Evolutionary conservation across 1,140 invertebrate genomes (phyloP), one percentile per base, ranked within the genome.

Genomic region (Druon quercuslanigerum): DNA sequence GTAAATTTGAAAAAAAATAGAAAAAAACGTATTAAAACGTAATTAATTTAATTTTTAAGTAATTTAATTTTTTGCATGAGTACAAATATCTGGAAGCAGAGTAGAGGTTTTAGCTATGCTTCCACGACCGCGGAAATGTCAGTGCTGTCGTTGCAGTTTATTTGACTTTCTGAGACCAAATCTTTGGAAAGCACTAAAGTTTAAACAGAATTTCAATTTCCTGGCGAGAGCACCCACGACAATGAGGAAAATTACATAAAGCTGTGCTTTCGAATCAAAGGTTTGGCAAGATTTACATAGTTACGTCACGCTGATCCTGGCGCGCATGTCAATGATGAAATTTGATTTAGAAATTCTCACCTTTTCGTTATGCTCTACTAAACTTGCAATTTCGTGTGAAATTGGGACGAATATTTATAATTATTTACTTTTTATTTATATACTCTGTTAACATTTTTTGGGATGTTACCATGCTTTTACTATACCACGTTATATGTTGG

Each of bases 171-270:
- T 54, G 17, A 46, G 40, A 46, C 9, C 8, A 46, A 46, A 11
- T 46, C 40, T 46, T 46, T n/a, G 52, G n/a, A 54, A 54, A 17
- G 52, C 17, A 46, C 4, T 54, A 17, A 17, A 54, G 52, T 9
- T 8, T 54, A 19, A 17, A 17, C 17, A 16, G 52, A n/a, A 19
- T 54, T 54, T 17, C 19, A 54, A 19, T 54, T 54, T 54, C 9
- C 52, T 54, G 17, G 52, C 52, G 3, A 54, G 17, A 17, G 40
- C n/a, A 6, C 52, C 33, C 46, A 16, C 7, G 60, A 75, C 46
- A 76, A 71, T 76, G 71, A 72, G 19, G 46, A 54, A 52, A 77
- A 77, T 77, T 66, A 72, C 75, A 72, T 72, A 77, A 77, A 77
- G 17, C 14, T 75, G 51, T 50, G 71, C 33, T 73, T 40, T 25